Percentiles rank a stretch among this genome's conserved stretches.
phyloP scores from a whole-genome alignment of 2,113 vertebrate species.

The Amphiprion ocellaris region DNA sequence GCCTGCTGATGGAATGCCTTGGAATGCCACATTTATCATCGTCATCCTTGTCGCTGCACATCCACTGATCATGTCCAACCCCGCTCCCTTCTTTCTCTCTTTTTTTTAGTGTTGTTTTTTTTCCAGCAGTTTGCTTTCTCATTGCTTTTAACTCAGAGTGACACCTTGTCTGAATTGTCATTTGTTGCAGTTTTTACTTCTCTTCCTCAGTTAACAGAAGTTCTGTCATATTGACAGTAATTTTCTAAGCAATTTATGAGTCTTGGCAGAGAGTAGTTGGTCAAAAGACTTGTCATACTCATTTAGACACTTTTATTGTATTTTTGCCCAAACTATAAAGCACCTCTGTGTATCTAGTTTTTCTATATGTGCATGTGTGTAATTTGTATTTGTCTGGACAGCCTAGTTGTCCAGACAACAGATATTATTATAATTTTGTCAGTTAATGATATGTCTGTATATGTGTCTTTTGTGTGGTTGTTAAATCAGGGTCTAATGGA shows the following conservation, averaged over 20 bases:
- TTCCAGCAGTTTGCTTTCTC: slow-evolving; percentile 22
- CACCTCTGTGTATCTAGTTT: background rate
- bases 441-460: background rate
- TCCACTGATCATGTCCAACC: slow-evolving; percentile 66
- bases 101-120: background rate
- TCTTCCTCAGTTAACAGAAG: slow-evolving; percentile 29
- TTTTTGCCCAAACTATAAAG: background rate
- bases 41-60: slow-evolving; percentile 58
- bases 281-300: slow-evolving; percentile 11
- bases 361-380: background rate
- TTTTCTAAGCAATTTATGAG: slow-evolving; percentile 34
- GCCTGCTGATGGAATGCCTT: slow-evolving; percentile 69
- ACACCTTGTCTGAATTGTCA: slow-evolving; percentile 43
- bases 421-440: background rate
- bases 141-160: slow-evolving; percentile 60
- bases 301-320: background rate
- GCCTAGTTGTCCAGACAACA: too few species aligned
- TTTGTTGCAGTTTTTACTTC: slow-evolving; percentile 43
- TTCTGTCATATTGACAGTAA: slow-evolving; percentile 34
- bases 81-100: background rate
- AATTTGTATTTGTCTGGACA: background rate
- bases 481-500: slow-evolving; percentile 88
- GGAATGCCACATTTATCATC: slow-evolving; percentile 70
- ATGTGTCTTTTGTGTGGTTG: background rate
- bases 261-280: slow-evolving; percentile 20